Base-by-base conservation (phyloP, 2,888 invertebrate species). In the Dasypolia templi region DNA sequence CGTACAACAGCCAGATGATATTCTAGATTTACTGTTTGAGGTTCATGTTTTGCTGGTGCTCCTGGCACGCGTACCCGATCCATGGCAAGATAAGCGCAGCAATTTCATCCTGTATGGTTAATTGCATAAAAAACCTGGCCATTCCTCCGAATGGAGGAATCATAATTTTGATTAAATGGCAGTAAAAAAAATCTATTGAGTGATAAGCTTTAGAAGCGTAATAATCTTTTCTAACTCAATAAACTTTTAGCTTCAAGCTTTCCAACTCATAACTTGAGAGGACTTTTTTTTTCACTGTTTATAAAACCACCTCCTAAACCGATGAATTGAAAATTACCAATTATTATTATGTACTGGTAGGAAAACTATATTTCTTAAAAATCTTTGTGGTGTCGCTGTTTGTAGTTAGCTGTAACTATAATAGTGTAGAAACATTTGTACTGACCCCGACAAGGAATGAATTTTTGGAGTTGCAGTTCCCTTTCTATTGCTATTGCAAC, bases 11-110 rank as follows among this genome's bases (percentile, higher is more conserved):
- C 39, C 39, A 39, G 39, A 9, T 39, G 7, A 39, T 9, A 9
- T 39, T 39, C 39, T 49, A 49, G 49, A 49, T 46, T 7, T 58
- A 39, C 68, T 72, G 39, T 49, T 44, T 19, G 14, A 11, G 17
- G 19, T 19, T 69, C n/a, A 69, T 72, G 72, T 49, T 11, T 14
- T 49, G 56, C 72, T 72, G 46, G 72, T 72, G n/a, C 14, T 58
- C 22, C n/a, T 72, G 70, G 39, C 72, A 72, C 46, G 58, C 9
- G 29, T 46, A 26, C 12, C 26, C 26, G 26, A 56, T 69, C 46
- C 69, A 46, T 46, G 39, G n/a, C 19, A 29, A n/a, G 22, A 17
- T 46, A 46, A 68, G 17, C n/a, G 19, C 19, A 42, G 19, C 12
- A 12, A 11, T 17, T 46, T 2, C 35, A 22, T 26, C 19, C 19